A percentile compares a stretch with the other conserved stretches of the same genome.
These are phyloP conservation scores for Saturnia pavonia DNA, from an alignment of 2,888 invertebrate species.

Conservation along the genomic window DNA sequence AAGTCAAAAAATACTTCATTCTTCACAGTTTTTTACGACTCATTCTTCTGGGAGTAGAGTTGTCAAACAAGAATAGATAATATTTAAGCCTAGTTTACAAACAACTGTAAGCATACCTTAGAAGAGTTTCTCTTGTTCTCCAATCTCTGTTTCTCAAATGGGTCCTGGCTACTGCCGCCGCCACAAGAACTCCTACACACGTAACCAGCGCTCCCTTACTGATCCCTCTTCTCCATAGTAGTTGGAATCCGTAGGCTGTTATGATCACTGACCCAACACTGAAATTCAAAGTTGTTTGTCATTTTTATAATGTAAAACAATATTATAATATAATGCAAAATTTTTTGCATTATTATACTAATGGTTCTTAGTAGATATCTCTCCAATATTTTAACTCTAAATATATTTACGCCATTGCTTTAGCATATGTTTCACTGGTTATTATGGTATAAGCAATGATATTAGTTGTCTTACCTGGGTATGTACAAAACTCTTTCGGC, in stretches of 20 bases:
- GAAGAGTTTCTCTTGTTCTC: conserved; percentile 88
- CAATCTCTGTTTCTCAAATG: conserved; percentile 88
- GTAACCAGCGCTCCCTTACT: conserved; percentile 71
- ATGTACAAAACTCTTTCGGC: conserved; percentile 95
- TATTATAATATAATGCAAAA: too few relatives aligned
- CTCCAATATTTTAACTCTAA: too few relatives aligned
- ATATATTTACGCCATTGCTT: background rate
- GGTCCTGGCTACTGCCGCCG: conserved; percentile 85
- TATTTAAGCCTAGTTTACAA: background rate
- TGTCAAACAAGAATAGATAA: background rate
- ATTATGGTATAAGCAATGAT: background rate
- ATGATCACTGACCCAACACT: conserved; percentile 91
- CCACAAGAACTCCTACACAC: conserved; percentile 81
- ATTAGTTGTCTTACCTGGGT: conserved; percentile 86
- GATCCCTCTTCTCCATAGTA: conserved; percentile 80
- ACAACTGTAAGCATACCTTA: conserved; percentile 78
- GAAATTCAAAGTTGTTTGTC: conserved; percentile 39
- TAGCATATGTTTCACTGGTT: background rate
- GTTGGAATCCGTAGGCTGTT: conserved; percentile 87
- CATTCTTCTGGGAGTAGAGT: too few relatives aligned
- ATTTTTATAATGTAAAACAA: background rate
- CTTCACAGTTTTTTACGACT: background rate
- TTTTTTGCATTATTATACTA: background rate
- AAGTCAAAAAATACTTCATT: background rate
- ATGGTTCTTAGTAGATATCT: too few relatives aligned